Percentiles rank a stretch among this genome's conserved stretches.
phyloP scores from a whole-genome alignment of 2,888 invertebrate species.

The Malacosoma neustria region DNA sequence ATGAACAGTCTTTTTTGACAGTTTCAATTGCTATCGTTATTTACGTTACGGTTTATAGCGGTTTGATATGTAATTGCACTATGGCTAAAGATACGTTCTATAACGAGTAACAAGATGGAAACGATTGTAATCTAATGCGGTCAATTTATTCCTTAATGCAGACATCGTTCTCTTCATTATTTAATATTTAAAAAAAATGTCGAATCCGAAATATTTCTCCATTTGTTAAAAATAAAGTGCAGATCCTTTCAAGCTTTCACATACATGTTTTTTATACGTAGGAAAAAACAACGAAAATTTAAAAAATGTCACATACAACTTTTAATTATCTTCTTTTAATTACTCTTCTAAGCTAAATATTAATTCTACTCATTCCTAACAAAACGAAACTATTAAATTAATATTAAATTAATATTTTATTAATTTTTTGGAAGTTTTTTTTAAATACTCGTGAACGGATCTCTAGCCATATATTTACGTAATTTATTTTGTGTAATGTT shows the following conservation, averaged over 20 bases:
- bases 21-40: constrained; percentile 4
- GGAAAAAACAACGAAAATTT: too few relatives aligned
- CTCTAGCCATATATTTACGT: constrained; percentile 6
- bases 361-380: too few relatives aligned
- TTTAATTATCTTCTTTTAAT: too few relatives aligned
- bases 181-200: too few relatives aligned
- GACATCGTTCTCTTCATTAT: too few relatives aligned
- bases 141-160: not conserved
- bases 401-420: not conserved
- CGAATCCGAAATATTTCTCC: too few relatives aligned
- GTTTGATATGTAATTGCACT: not conserved
- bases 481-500: constrained; percentile 11
- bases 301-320: too few relatives aligned
- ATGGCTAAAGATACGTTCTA: not conserved
- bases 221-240: too few relatives aligned
- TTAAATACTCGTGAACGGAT: constrained; percentile 8
- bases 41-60: constrained; percentile 1
- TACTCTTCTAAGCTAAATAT: too few relatives aligned
- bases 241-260: too few relatives aligned
- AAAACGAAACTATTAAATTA: too few relatives aligned
- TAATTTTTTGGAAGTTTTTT: not conserved
- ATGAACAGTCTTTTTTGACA: constrained; percentile 3
- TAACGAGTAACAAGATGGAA: not conserved
- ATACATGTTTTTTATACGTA: too few relatives aligned
- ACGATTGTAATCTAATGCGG: not conserved